Evolutionary conservation across 2,888 invertebrate species (phyloP).

Genomic region (Platycnemis pennipes): DNA sequence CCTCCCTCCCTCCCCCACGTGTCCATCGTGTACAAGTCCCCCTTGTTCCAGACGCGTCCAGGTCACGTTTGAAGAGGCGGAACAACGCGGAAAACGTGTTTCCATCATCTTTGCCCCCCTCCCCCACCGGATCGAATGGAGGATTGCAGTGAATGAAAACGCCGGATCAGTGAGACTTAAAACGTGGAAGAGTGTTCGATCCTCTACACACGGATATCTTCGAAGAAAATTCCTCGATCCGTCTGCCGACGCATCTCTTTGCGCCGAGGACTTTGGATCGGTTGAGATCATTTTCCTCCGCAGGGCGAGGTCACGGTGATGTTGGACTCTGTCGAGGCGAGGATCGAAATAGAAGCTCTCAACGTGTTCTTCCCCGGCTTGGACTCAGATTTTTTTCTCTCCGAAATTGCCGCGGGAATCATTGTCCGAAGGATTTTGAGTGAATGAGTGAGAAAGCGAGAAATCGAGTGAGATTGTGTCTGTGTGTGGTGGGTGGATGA

Average conservation of each 20-base stretch:
- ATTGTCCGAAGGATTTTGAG: not conserved
- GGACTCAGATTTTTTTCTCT: not conserved
- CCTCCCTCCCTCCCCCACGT: too few species aligned
- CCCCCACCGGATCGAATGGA: not conserved
- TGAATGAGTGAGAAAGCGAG: not conserved
- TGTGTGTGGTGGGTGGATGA: not conserved
- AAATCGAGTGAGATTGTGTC: not conserved
- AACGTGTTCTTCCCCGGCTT: not conserved
- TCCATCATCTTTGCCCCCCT: not conserved
- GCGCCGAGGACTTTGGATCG: not conserved
- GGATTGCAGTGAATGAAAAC: not conserved
- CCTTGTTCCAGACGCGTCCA: not conserved
- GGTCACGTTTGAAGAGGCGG: not conserved
- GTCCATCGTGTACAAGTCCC: not conserved
- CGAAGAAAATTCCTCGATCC: not conserved
- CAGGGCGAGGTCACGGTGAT: not conserved
- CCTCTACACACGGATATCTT: not conserved
- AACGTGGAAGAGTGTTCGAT: not conserved
- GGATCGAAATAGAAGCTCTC: too few species aligned
- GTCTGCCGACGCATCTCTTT: not conserved
- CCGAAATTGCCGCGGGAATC: not conserved
- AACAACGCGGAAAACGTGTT: not conserved
- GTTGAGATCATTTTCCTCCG: not conserved
- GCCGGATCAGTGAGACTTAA: not conserved
- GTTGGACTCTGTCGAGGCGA: too few species aligned